Base-by-base conservation (phyloP, 2,888 invertebrate species). In the Drosophila kokeensis region DNA sequence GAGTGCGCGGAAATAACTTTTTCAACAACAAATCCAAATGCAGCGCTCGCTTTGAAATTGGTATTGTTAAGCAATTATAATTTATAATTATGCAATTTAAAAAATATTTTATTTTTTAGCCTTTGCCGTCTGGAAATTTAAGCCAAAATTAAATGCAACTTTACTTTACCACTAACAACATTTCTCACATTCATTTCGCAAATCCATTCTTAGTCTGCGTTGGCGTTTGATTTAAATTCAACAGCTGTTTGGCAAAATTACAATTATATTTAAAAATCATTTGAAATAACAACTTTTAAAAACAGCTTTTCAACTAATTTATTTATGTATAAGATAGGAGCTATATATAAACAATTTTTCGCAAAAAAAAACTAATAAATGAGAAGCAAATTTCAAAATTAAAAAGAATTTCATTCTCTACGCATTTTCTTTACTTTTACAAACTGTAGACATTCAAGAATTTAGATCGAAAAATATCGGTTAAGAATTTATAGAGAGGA, bases 1-100 rank as follows among this genome's bases (percentile, higher is more conserved):
- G 57, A 64, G 53, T 79, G 70, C 80, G 63, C 89, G 90, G 86
- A 83, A 88, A 90, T 88, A 69, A 40, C 59, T 68, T 76, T 59
- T 68, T 71, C 52, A 40, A 21, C 27, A 66, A 45, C 42, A 40
- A 30, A 36, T 21, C 29, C 36, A 62, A 50, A 63, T 29, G 32
- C n/a, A 15, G n/a, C 13, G 8, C 34, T 29, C 21, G n/a, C 38
- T 29, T 27, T 13, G n/a, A 42, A 21, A 42, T 21, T 21, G 11
- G 21, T 11, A 30, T 42, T 57, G 57, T 45, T 42, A 8, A 42
- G 30, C 42, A 57, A 57, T 57, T 57, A 21, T n/a, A 21, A 57
- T 57, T 45, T 24, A 15, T 15, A 24, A 45, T 36, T 11, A 38
- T 13, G 3, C 38, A 13, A 4, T 24, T 24, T 8, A 1, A 24